These are phyloP conservation scores for Slavum lentiscoides DNA, from an alignment of 2,888 invertebrate species.

Conservation along the genomic window DNA sequence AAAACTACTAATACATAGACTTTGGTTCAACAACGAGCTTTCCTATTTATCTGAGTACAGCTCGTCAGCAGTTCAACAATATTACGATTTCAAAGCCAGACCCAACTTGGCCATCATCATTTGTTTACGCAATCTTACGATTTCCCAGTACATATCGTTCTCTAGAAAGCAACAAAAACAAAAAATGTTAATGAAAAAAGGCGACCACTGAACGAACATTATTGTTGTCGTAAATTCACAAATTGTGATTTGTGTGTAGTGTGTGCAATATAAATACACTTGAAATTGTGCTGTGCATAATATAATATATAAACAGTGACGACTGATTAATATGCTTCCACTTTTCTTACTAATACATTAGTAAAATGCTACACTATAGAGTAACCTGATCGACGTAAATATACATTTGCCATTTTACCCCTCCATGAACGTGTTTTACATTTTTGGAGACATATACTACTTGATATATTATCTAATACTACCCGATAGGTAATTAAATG, in stretches of 20 bases:
- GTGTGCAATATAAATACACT: background rate
- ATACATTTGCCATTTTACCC: background rate
- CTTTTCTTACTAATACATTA: background rate
- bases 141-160: slow-evolving; percentile 75
- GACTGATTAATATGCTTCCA: background rate
- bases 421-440: background rate
- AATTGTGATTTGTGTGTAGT: background rate
- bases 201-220: background rate
- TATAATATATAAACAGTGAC: too few relatives aligned
- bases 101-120: slow-evolving; percentile 75
- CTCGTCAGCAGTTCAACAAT: background rate
- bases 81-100: slow-evolving; percentile 57
- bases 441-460: background rate
- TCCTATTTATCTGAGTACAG: background rate
- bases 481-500: background rate
- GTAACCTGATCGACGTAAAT: background rate
- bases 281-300: background rate
- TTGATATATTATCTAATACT: background rate
- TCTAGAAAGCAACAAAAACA: slow-evolving; percentile 62
- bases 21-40: background rate
- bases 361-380: background rate
- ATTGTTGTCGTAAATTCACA: background rate
- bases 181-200: slow-evolving; percentile 10
- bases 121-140: slow-evolving; percentile 71
- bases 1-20: background rate